Evolutionary conservation across 2,797 vertebrate genomes (phyloP).

Genomic region (Smutsia gigantea): DNA sequence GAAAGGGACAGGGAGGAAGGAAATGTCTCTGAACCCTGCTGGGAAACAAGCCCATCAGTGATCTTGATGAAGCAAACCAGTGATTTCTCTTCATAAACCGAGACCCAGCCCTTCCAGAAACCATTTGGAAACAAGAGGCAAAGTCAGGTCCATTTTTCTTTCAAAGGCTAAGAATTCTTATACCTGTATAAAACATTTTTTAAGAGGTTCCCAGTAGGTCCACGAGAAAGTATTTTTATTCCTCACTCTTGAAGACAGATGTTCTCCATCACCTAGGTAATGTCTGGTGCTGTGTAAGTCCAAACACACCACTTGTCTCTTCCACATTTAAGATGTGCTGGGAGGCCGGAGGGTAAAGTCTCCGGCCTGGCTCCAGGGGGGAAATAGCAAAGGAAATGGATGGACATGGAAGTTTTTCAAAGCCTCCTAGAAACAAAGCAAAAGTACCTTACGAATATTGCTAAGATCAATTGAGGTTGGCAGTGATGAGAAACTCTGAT

Average conservation of each 20-base stretch:
- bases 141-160: constrained; percentile 47
- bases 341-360: background rate
- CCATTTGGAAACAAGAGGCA: constrained; percentile 16
- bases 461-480: background rate
- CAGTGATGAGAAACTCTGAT: background rate
- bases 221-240: constrained; percentile 12
- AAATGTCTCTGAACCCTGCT: constrained; percentile 14
- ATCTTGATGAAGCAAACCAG: constrained; percentile 29
- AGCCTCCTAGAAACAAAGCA: background rate
- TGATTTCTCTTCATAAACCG: constrained; percentile 49
- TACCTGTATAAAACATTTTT: constrained; percentile 33
- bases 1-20: background rate
- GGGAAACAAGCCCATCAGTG: constrained; percentile 37
- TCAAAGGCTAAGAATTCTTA: constrained; percentile 21
- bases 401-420: background rate
- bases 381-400: background rate
- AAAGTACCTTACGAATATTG: background rate
- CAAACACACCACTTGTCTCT: background rate
- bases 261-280: background rate
- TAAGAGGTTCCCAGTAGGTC: constrained; percentile 4
- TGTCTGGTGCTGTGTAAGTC: background rate
- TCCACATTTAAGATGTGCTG: background rate
- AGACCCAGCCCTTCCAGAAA: constrained; percentile 44
- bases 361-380: background rate
- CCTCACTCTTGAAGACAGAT: constrained; percentile 14